Conservation (phyloP, 2,113 vertebrate species). For the Thomomys bottae region DNA sequence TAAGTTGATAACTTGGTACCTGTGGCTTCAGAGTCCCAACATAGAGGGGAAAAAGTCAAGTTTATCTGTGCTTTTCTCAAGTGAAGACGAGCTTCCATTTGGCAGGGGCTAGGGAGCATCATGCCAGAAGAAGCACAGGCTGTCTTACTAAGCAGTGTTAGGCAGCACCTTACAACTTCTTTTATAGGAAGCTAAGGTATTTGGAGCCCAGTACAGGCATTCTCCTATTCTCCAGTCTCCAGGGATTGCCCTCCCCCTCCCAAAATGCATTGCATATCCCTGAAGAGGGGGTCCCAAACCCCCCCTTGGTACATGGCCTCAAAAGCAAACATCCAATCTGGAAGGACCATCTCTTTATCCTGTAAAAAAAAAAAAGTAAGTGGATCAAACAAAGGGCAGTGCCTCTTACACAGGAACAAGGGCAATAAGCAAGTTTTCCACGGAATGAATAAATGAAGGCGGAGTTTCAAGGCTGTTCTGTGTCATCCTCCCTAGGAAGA, state of each 20-base stretch:
- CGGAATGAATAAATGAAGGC: neutral
- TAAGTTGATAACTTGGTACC: slow-evolving; percentile 14
- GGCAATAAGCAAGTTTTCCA: neutral
- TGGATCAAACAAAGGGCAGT: neutral
- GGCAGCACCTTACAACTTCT: neutral
- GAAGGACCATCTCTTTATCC: neutral
- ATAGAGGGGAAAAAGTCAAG: neutral
- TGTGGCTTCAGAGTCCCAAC: neutral
- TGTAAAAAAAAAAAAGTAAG: neutral
- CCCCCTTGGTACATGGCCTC: neutral
- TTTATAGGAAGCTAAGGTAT: neutral
- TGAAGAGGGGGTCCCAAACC: neutral
- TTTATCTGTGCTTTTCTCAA: neutral
- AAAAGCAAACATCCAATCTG: neutral
- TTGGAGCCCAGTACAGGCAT: neutral
- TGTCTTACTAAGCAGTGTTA: neutral
- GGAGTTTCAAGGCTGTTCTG: neutral
- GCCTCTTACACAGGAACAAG: neutral
- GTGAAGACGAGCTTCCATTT: neutral
- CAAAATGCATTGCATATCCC: neutral
- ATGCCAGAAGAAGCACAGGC: neutral
- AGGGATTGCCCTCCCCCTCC: neutral
- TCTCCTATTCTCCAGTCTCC: neutral
- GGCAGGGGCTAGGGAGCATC: neutral
- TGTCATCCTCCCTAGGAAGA: neutral